Evolutionary conservation across 23 tunicate species (phyloP), one percentile per base, ranked within the genome.

Genomic region (Trididemnum miniatum): DNA sequence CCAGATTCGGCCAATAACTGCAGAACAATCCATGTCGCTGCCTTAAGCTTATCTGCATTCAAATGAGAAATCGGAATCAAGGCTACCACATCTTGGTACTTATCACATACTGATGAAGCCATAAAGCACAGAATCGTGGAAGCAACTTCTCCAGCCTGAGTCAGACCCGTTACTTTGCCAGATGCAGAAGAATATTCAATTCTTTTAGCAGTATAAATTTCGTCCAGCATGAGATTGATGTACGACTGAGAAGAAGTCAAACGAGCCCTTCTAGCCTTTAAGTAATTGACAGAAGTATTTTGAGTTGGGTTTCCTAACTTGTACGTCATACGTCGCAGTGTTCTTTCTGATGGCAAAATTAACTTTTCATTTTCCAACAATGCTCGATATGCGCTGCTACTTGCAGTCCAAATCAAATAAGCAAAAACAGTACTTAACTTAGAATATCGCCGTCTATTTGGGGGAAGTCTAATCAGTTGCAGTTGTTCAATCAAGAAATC

Each of bases 271-370:
- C 75, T 7, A 5, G 75, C 38, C 4, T 28, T 69, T 28, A 69
- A n/a, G 26, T 69, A 62, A 22, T 22, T 62, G 30, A 62, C 69
- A 62, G 69, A 62, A 4, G 69, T 44, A 15, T 44, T 44, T 44
- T 44, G 54, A 44, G 54, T 44, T 15, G 54, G 75, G 29, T 35
- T 37, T 5, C 75, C 75, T 27, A 69, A 37, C 31, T 69, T 69
- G 75, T 69, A 34, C n/a, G n/a, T n/a, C n/a, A 69, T 69, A 69
- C 75, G 38, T 7, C 75, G 38, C 29, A 30, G 75, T 63, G 71
- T 69, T 69, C 75, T 69, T 31, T 69, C 75, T 30, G 75, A 69
- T 31, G 75, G 75, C 75, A 69, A 69, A 69, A 33, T 28, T 69
- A 69, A 69, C 29, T 27, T 31, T 30, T 69, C 75, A 69, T 33